phyloP scores from a whole-genome alignment of 2,888 invertebrate species.

The Hemithea aestivaria region DNA sequence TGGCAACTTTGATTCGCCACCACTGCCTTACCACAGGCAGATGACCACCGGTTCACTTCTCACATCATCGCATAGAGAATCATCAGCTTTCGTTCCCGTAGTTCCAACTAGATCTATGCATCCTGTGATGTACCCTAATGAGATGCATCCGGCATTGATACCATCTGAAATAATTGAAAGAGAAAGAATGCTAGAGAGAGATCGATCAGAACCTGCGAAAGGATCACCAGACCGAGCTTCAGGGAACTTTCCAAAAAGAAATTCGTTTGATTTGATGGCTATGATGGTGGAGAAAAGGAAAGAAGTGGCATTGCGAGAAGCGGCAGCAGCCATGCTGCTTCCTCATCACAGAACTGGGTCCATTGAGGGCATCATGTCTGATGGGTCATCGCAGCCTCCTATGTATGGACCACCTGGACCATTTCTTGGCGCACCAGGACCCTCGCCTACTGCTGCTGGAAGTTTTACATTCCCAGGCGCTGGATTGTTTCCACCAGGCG shows the following conservation, averaged over 20 bases:
- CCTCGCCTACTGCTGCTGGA: conserved; percentile 81
- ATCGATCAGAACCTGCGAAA: conserved; percentile 68
- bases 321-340: conserved; percentile 84
- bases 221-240: conserved; percentile 71
- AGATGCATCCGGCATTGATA: conserved; percentile 83
- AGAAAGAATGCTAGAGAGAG: conserved; percentile 74
- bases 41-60: conserved; percentile 72
- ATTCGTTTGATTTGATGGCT: conserved; percentile 89
- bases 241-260: conserved; percentile 64
- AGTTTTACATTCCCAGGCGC: conserved; percentile 87
- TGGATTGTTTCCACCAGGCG: conserved; percentile 82
- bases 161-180: conserved; percentile 79
- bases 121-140: conserved; percentile 84
- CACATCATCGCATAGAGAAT: conserved; percentile 83
- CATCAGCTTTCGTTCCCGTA: conserved; percentile 93
- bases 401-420: conserved; percentile 83
- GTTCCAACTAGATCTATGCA: conserved; percentile 88
- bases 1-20: conserved; percentile 81
- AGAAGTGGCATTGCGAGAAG: conserved; percentile 86
- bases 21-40: conserved; percentile 83
- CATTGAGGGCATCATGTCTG: conserved; percentile 77
- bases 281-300: conserved; percentile 95
- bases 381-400: conserved; percentile 81
- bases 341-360: conserved; percentile 77
- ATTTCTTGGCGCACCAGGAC: conserved; percentile 82